Percentiles rank a stretch among this genome's conserved stretches.
Conservation (phyloP, 2,797 vertebrate species). For the Hypotaenidia okinawae region DNA sequence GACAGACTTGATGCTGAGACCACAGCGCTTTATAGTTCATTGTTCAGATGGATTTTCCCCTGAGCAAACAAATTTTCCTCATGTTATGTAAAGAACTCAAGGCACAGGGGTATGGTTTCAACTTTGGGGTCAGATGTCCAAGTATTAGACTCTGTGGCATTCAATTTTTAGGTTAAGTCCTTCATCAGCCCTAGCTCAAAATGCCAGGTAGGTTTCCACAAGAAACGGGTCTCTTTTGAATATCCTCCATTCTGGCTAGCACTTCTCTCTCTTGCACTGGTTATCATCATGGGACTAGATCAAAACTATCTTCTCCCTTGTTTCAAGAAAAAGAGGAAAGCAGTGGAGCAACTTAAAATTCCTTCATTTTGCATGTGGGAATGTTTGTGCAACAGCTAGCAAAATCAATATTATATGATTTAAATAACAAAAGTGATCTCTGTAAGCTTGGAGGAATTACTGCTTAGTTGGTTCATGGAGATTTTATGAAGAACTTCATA, state of each 20-base stretch:
- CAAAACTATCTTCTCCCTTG: neutral
- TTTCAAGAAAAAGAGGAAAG: neutral
- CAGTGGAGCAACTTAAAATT: neutral
- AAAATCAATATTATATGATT: neutral
- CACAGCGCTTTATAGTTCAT: neutral
- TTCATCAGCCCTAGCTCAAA: neutral
- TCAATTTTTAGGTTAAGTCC: neutral
- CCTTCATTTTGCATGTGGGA: neutral
- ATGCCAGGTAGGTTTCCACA: neutral
- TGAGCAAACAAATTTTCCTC: neutral
- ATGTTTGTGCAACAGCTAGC: neutral
- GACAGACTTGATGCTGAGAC: neutral
- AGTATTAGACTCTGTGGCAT: neutral
- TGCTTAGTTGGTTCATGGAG: neutral
- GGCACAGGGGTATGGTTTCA: neutral
- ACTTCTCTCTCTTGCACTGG: neutral
- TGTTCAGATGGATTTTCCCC: neutral
- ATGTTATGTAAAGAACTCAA: neutral
- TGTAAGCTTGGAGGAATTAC: neutral
- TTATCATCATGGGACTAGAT: neutral
- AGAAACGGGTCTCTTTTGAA: neutral
- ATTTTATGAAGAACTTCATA: neutral
- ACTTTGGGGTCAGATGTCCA: neutral
- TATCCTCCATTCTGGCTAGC: neutral
- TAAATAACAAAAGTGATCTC: neutral